These are phyloP conservation scores for Phycodurus eques DNA, from an alignment of 2,113 vertebrate genomes.

Conservation along the genomic window DNA sequence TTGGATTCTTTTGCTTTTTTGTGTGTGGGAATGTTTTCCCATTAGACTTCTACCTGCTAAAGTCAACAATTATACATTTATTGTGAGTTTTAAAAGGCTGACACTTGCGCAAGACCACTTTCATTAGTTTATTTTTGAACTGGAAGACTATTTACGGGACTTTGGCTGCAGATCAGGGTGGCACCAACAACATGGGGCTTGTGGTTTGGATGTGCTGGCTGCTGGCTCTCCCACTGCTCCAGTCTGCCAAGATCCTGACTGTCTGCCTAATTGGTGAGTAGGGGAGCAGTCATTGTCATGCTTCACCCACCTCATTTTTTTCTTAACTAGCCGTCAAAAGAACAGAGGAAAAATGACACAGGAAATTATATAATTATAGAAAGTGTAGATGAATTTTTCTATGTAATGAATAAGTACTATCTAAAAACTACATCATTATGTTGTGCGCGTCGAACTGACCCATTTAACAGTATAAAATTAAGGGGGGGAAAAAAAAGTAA, in stretches of 20 bases:
- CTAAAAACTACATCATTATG: neutral
- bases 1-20: neutral
- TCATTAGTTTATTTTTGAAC: constrained; percentile 25
- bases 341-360: neutral
- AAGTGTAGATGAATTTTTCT: neutral
- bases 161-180: constrained; percentile 18
- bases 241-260: constrained; percentile 64
- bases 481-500: neutral
- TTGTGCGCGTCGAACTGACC: neutral
- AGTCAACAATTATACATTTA: neutral
- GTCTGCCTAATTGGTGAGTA: constrained; percentile 64
- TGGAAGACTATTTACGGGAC: constrained; percentile 13
- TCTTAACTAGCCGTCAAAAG: neutral
- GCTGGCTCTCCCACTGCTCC: constrained; percentile 47
- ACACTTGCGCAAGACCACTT: constrained; percentile 9
- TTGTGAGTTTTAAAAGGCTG: neutral
- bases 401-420: neutral
- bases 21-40: neutral
- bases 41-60: neutral
- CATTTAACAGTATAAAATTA: neutral
- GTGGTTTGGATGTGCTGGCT: constrained; percentile 50
- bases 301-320: neutral
- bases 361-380: neutral
- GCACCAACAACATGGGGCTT: constrained; percentile 39
- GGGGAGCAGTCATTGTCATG: neutral